Evolutionary conservation across 2,113 vertebrate genomes (phyloP).

Genomic region (Cygnus atratus): DNA sequence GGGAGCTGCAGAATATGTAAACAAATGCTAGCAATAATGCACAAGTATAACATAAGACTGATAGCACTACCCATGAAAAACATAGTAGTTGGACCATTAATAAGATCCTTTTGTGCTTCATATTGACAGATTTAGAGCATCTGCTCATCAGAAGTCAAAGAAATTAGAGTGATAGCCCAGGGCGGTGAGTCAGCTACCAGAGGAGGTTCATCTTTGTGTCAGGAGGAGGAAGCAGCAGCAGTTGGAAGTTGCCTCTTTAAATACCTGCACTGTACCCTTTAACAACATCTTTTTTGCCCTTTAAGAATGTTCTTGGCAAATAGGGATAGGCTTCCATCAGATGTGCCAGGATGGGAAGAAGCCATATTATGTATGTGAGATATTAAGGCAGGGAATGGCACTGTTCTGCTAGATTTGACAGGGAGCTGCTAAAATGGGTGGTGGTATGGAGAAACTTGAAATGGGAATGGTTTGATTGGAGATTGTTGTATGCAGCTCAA

Average conservation of each 20-base stretch:
- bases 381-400: not conserved
- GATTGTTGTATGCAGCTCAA: not conserved
- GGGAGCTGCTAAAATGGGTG: not conserved
- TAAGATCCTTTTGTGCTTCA: not conserved
- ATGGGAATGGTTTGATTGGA: not conserved
- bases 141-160: constrained; percentile 29
- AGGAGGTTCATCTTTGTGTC: not conserved
- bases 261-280: not conserved
- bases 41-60: not conserved
- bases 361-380: not conserved
- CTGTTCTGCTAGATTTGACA: not conserved
- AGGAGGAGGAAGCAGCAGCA: not conserved
- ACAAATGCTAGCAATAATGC: not conserved
- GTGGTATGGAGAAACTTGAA: not conserved
- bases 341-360: not conserved
- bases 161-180: not conserved
- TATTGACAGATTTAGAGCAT: constrained; percentile 18
- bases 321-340: not conserved
- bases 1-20: not conserved
- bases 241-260: not conserved
- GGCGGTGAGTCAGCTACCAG: constrained; percentile 11
- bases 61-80: not conserved
- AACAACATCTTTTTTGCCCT: not conserved
- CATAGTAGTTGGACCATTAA: not conserved
- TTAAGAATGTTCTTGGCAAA: not conserved